phyloP scores from a whole-genome alignment of 2,888 invertebrate genomes.

The Heliothis peltigera region DNA sequence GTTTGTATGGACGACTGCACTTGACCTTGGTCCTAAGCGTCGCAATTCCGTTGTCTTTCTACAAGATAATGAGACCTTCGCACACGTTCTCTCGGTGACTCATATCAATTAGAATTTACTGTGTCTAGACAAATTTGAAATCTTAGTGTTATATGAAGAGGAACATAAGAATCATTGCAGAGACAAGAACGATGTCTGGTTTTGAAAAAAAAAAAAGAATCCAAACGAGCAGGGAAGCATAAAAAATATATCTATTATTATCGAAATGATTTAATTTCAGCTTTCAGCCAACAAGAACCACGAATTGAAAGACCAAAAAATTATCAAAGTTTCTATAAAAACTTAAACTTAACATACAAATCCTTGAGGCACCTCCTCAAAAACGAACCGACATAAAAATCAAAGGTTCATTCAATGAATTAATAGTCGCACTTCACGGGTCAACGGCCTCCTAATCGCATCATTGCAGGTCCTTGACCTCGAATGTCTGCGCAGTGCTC shows the following conservation, averaged over 20 bases:
- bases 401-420: constrained; percentile 64
- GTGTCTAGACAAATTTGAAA: constrained; percentile 37
- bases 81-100: constrained; percentile 1
- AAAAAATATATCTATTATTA: too few species aligned
- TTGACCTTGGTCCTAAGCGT: constrained; percentile 22
- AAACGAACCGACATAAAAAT: constrained; percentile 24
- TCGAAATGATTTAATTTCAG: too few species aligned
- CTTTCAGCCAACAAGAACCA: too few species aligned
- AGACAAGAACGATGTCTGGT: too few species aligned
- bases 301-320: too few species aligned
- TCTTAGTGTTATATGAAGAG: constrained; percentile 21
- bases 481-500: constrained; percentile 47
- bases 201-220: too few species aligned
- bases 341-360: background rate
- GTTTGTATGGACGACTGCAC: background rate
- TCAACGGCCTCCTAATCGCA: constrained; percentile 84
- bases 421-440: constrained; percentile 64
- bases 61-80: background rate
- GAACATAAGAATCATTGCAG: constrained; percentile 23
- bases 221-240: too few species aligned
- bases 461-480: constrained; percentile 74
- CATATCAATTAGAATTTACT: constrained; percentile 33
- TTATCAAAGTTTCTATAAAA: too few species aligned
- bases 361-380: background rate
- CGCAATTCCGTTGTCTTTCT: constrained; percentile 20